Evolutionary conservation across 2,888 invertebrate species (phyloP).

Genomic region (Ctenicera cuprea): DNA sequence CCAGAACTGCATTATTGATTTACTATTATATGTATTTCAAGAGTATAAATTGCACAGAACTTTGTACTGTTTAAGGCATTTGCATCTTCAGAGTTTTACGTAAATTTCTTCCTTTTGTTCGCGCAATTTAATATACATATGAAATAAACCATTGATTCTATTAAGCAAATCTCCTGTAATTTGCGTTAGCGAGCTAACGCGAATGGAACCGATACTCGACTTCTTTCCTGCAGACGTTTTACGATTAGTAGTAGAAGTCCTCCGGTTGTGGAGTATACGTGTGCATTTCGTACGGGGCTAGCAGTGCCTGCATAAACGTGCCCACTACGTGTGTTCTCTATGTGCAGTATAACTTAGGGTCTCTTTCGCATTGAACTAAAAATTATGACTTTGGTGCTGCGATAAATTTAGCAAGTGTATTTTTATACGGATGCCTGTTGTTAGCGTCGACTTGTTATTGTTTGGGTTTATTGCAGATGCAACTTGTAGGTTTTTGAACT

Average conservation of each 20-base stretch:
- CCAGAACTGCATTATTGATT: no score
- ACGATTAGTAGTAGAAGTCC: slow-evolving; percentile 50
- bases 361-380: slow-evolving; percentile 45
- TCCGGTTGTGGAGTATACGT: slow-evolving; percentile 39
- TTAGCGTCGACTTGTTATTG: slow-evolving; percentile 43
- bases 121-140: neutral
- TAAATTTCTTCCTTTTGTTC: neutral
- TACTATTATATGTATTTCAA: no score
- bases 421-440: slow-evolving; percentile 63
- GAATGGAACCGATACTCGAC: slow-evolving; percentile 51
- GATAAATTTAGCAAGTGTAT: slow-evolving; percentile 65
- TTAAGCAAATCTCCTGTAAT: slow-evolving; percentile 27
- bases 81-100: no score
- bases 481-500: slow-evolving; percentile 48
- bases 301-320: slow-evolving; percentile 33
- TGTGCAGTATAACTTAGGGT: slow-evolving; percentile 32
- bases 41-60: no score
- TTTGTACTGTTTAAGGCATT: no score
- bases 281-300: slow-evolving; percentile 24
- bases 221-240: slow-evolving; percentile 50
- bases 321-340: slow-evolving; percentile 45
- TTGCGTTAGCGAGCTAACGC: slow-evolving; percentile 44
- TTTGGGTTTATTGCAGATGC: slow-evolving; percentile 48
- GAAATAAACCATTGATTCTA: neutral
- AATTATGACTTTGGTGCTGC: slow-evolving; percentile 58